Evolutionary conservation across 1,140 invertebrate species (phyloP), one percentile per base, ranked within the genome.

Genomic region (Drosophila teissieri): DNA sequence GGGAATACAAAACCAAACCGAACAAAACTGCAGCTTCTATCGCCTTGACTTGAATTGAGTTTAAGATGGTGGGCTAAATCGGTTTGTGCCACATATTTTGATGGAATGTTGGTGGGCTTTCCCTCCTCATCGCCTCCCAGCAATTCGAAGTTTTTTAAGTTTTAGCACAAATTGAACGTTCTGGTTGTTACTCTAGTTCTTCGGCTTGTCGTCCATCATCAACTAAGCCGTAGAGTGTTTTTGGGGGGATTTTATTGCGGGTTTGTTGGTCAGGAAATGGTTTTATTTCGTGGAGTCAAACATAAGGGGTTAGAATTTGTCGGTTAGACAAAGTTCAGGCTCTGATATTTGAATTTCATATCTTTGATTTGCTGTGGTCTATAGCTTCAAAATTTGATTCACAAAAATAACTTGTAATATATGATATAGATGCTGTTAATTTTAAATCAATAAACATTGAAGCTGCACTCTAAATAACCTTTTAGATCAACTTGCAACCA

Each of bases 21-120:
- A 55, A 51, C 24, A 31, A 40, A 67, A 42, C 64, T 36, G 52
- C 46, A 44, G 42, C 67, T 52, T 53, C 70, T 48, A 72, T 61
- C 48, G 46, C 34, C 51, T 68, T 68, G 34, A 31, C 39, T 56
- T 22, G 22, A 74, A 56, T 77, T 48, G 49, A 17, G 31, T 19
- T 36, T 63, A 19, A 45, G 73, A 77, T 77, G 73, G 51, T 77
- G 77, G 57, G 73, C 69, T 78, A 73, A 52, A 56, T 77, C 65
- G 42, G 34, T 53, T 78, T 78, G 75, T 77, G 75, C 73, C 75
- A 78, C 64, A 78, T 78, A 78, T 78, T 78, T 78, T 78, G 75
- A 78, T 77, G 73, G 75, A 78, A 78, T 78, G 64, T 62, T 78
- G 73, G 73, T 68, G 65, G 64, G 45, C 56, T 46, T 36, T 51